Conservation (phyloP, 2,113 vertebrate species). For the Solea solea region DNA sequence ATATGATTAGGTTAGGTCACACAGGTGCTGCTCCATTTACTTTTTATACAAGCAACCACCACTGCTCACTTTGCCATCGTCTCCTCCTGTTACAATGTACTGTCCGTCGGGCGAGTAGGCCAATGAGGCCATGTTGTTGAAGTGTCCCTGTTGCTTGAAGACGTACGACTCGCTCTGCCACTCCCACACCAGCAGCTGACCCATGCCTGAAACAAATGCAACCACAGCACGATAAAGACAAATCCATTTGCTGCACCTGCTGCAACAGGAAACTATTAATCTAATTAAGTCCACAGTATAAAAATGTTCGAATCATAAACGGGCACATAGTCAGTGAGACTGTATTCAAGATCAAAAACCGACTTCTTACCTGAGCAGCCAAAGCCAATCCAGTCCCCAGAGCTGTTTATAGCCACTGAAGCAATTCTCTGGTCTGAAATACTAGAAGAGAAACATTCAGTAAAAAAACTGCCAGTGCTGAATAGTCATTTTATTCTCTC, state of each 20-base stretch:
- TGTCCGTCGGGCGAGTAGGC: conserved; percentile 95
- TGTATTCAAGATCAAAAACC: not conserved
- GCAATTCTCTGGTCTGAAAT: conserved; percentile 93
- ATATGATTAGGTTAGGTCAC: not conserved
- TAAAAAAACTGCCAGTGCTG: not conserved
- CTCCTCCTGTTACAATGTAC: conserved; percentile 91
- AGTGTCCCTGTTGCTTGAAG: conserved; percentile 97
- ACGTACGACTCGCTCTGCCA: conserved; percentile 99
- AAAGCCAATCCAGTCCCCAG: conserved; percentile 96
- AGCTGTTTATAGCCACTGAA: conserved; percentile 86
- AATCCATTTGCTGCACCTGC: not conserved
- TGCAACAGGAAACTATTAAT: no score
- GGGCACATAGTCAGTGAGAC: no score
- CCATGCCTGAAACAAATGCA: conserved; percentile 82
- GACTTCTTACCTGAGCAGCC: conserved; percentile 88
- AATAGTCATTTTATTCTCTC: not conserved
- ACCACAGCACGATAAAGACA: not conserved
- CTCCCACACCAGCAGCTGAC: conserved; percentile 97
- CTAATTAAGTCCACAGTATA: no score
- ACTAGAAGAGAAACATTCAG: conserved; percentile 68
- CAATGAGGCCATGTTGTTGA: conserved; percentile 95
- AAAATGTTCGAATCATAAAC: no score
- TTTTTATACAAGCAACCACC: no score
- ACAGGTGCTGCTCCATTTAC: no score
- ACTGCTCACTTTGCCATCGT: conserved; percentile 90